Base-by-base conservation (phyloP, 2,797 vertebrate genomes). In the Apodemus agrarius region DNA sequence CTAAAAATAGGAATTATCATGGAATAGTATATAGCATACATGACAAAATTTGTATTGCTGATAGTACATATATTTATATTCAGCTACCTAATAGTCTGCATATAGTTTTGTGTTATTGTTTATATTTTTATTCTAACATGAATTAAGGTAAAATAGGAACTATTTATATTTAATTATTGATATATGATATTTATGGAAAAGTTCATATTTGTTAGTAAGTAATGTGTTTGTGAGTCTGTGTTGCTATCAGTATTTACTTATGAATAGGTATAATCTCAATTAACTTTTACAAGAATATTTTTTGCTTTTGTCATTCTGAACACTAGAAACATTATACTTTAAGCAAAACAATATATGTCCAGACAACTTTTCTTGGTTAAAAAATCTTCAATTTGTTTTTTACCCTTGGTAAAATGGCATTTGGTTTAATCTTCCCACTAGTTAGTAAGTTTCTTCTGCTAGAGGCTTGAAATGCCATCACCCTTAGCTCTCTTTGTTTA, bases 401-500 rank as follows among this genome's bases (percentile, higher is more conserved):
- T 61, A 43, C 8, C 17, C 4, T 14, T 84, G 49, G 87, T 63
- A 43, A 43, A 43, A 43, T 43, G 43, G 10, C 2, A 37, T 22
- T 82, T 31, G 78, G 19, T 61, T 80, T 85, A 90, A 78, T 67
- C 89, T 7, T 75, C 59, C 46, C 17, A 29, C 80, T 54, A 83
- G 22, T 34, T n/a, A 83, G 61, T 76, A 59, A 84, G 72, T 87
- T 80, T 29, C 17, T 24, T 46, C 26, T 76, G 54, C 19, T 21
- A 6, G 57, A 85, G 52, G 16, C 74, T 19, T 76, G 7, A 93
- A 57, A 52, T 17, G 40, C n/a, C 34, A n/a, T 87, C 40, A 59
- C n/a, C 14, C n/a, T 88, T 85, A 24, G 72, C 16, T 75, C 26
- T 94, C 40, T 40, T 96, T 79, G 65, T 95, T 95, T 90, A 65